Percentiles rank a stretch among this genome's conserved stretches.
Conservation (phyloP, 2,888 invertebrate species). For the Microctonus aethiopoides region DNA sequence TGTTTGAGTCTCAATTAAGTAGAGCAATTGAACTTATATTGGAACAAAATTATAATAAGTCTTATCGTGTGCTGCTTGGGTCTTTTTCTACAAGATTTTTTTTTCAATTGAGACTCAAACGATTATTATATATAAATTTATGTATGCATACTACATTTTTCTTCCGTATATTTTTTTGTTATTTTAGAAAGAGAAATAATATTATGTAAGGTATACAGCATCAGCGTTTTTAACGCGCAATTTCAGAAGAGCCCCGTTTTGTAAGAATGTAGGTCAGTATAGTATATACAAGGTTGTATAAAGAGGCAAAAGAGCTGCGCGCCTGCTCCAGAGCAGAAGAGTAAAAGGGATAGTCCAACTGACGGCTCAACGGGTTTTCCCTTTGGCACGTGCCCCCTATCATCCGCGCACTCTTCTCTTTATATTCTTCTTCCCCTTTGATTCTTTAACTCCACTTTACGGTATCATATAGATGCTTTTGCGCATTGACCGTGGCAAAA, state of each 20-base stretch:
- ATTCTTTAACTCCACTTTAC: constrained; percentile 16
- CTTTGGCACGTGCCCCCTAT: constrained; percentile 47
- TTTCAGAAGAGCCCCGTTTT: constrained; percentile 59
- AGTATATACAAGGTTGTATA: constrained; percentile 57
- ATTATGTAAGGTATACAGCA: too few relatives aligned
- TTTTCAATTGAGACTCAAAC: too few relatives aligned
- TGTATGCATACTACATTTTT: too few relatives aligned
- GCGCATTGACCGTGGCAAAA: too few relatives aligned
- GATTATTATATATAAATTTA: too few relatives aligned
- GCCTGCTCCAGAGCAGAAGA: constrained; percentile 24
- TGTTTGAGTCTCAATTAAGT: too few relatives aligned
- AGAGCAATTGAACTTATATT: too few relatives aligned
- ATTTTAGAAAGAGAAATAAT: too few relatives aligned
- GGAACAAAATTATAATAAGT: too few relatives aligned
- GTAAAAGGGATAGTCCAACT: constrained; percentile 43
- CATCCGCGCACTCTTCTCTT: constrained; percentile 36
- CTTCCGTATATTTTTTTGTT: too few relatives aligned
- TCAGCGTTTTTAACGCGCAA: constrained; percentile 29
- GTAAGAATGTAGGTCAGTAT: constrained; percentile 64
- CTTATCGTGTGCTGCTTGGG: too few relatives aligned
- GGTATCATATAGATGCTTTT: background rate
- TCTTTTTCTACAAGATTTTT: too few relatives aligned
- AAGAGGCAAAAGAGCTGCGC: constrained; percentile 56
- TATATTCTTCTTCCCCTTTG: constrained; percentile 32
- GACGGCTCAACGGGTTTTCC: constrained; percentile 65